Evolutionary conservation across 92 coral and sea anemone genomes (phyloP), one percentile per base, ranked within the genome.

Genomic region (Epizoanthus illoricatus): DNA sequence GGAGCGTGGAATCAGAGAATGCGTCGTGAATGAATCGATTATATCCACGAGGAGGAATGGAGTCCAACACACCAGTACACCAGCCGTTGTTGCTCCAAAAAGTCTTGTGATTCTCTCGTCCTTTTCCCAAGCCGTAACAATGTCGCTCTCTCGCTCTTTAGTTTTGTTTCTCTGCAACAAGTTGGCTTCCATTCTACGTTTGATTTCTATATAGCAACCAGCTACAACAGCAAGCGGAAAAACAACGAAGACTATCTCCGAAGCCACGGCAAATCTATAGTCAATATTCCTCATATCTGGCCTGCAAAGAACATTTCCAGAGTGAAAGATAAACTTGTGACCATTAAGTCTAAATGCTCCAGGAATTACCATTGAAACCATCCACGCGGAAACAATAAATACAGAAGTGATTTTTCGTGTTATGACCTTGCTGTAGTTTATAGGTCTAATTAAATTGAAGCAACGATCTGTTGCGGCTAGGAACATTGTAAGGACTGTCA

Each of bases 241-340:
- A 15, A 71, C 24, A 11, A 71, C n/a, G 23, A 71, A 71, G 3
- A 71, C 10, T 18, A 71, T 45, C 23, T 71, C 76, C 12, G n/a
- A 33, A 3, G 76, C 59, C 33, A 71, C 76, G 76, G 76, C 76
- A 43, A 71, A 71, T 43, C 76, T 21, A 21, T 71, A 71, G 40
- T 71, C 60, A 9, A 71, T 45, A 21, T 11, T 71, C n/a, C 20
- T 71, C 76, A 71, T 71, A 57, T 71, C 76, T 23, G 76, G 76
- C 23, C 60, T 71, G 42, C 76, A 71, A 71, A 71, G 21, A 8
- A 17, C 52, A 49, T n/a, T 43, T 3, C 76, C 76, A n/a, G 76
- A 36, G n/a, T 71, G 76, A 71, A 71, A 71, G 5, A 47, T n/a
- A 49, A 43, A 71, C 24, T 21, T 71, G 76, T 19, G 57, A 11